Conservation (phyloP, 2,113 vertebrate species). For the Leptosomus discolor region DNA sequence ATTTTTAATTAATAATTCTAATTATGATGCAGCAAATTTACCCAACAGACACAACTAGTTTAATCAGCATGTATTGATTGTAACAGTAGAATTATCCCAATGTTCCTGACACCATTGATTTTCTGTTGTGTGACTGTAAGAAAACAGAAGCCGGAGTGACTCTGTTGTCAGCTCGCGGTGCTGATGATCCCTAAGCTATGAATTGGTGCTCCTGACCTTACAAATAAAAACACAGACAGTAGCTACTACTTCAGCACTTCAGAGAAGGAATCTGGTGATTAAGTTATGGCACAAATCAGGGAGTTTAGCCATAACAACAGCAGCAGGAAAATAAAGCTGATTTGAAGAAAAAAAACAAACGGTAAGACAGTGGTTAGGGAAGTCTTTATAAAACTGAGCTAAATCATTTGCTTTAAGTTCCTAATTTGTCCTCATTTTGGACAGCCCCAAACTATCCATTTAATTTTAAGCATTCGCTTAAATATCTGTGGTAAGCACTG, state of each 20-base stretch:
- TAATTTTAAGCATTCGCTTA: not conserved
- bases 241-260: slow-evolving; percentile 16
- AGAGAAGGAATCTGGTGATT: not conserved
- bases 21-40: slow-evolving; percentile 96
- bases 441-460: not conserved
- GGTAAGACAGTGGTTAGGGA: not conserved
- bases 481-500: not conserved
- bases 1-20: slow-evolving; percentile 99
- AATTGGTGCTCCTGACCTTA: slow-evolving; percentile 19
- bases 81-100: slow-evolving; percentile 77
- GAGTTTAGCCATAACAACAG: not conserved
- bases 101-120: slow-evolving; percentile 85
- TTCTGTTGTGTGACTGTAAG: slow-evolving; percentile 72
- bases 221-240: slow-evolving; percentile 38
- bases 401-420: not conserved
- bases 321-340: not conserved
- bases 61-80: slow-evolving; percentile 82
- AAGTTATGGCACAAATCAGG: slow-evolving; percentile 22
- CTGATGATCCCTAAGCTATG: slow-evolving; percentile 41
- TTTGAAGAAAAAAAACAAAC: not conserved
- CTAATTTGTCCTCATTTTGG: not conserved
- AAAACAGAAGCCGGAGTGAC: slow-evolving; percentile 64
- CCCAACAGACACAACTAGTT: slow-evolving; percentile 81
- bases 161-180: slow-evolving; percentile 17
- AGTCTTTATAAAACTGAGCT: not conserved